Conservation (phyloP, 2,888 invertebrate species). For the Clepsis dumicolana region DNA sequence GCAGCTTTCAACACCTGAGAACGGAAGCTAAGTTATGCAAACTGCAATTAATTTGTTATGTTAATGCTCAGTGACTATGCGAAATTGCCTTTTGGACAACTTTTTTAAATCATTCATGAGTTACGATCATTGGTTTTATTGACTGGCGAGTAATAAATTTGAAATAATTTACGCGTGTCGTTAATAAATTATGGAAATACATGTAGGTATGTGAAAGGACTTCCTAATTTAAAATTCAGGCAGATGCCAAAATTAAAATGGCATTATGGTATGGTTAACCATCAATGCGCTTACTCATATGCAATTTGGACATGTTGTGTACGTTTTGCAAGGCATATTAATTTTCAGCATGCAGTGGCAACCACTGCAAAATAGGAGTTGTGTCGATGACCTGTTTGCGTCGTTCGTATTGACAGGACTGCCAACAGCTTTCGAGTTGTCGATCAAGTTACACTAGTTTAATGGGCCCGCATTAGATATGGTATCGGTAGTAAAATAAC, state of each 20-base stretch:
- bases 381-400: constrained; percentile 64
- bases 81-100: constrained; percentile 42
- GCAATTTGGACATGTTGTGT: constrained; percentile 47
- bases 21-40: constrained; percentile 52
- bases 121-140: constrained; percentile 58
- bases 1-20: constrained; percentile 40
- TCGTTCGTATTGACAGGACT: constrained; percentile 57
- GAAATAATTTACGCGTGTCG: constrained; percentile 38
- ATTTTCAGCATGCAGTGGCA: constrained; percentile 50
- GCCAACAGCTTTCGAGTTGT: constrained; percentile 63
- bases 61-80: constrained; percentile 45
- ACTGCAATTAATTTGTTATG: constrained; percentile 49
- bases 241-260: constrained; percentile 50
- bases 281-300: constrained; percentile 52
- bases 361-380: constrained; percentile 57
- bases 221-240: constrained; percentile 55
- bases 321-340: constrained; percentile 49
- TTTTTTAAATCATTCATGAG: constrained; percentile 44
- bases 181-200: constrained; percentile 48
- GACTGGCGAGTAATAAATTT: constrained; percentile 39
- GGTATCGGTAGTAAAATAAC: constrained; percentile 62
- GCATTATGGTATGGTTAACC: constrained; percentile 53
- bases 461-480: constrained; percentile 55
- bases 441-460: constrained; percentile 61
- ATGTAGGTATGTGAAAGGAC: constrained; percentile 54